These are phyloP conservation scores for Drosophila tani DNA, from an alignment of 1,140 invertebrate genomes.

Conservation along the genomic window DNA sequence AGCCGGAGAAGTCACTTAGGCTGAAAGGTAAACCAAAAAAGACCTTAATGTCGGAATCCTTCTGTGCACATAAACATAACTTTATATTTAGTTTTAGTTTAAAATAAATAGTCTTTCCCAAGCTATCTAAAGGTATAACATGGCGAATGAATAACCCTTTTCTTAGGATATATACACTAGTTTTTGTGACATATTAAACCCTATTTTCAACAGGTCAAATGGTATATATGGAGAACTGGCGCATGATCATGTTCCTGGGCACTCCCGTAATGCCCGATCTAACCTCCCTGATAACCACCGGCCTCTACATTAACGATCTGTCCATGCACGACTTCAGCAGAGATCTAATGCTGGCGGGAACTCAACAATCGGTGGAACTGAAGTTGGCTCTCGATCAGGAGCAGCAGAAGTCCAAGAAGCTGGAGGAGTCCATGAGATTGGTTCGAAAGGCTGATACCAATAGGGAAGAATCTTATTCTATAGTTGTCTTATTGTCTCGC, in stretches of 20 bases:
- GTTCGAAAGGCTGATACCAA: constrained; percentile 3
- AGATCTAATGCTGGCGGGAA: constrained; percentile 97
- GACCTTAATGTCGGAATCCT: neutral
- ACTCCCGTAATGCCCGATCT: constrained; percentile 98
- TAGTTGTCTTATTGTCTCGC: constrained; percentile 72
- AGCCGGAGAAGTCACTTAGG: constrained; percentile 89
- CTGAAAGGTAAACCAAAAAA: constrained; percentile 89
- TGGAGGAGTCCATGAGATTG: constrained; percentile 96
- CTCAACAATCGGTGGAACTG: constrained; percentile 98
- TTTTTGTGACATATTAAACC: neutral
- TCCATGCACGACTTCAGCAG: constrained; percentile 99
- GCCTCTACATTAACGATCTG: constrained; percentile 98
- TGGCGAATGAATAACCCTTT: neutral
- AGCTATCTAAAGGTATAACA: neutral
- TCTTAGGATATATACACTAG: neutral
- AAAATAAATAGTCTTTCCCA: neutral
- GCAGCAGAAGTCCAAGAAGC: constrained; percentile 97
- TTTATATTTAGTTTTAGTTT: neutral
- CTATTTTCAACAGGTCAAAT: constrained; percentile 91
- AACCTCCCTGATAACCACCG: constrained; percentile 93
- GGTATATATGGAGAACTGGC: constrained; percentile 99
- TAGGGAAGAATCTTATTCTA: neutral
- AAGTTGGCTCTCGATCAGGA: constrained; percentile 98
- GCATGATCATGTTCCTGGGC: constrained; percentile 97
- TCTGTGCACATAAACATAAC: neutral